Evolutionary conservation across 2,888 invertebrate species (phyloP).

Genomic region (Chaetogeoica ovagalla): DNA sequence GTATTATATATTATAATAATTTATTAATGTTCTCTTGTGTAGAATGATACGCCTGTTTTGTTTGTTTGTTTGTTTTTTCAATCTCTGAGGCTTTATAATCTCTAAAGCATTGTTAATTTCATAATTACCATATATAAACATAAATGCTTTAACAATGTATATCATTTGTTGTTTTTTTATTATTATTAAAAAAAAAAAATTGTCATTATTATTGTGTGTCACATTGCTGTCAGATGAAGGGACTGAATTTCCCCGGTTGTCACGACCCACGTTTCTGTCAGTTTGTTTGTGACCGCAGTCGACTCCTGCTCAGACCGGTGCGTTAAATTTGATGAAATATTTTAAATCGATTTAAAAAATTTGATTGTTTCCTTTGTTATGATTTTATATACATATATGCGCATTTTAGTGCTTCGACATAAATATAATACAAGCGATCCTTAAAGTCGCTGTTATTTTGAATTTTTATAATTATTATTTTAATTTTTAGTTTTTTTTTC

Average conservation of each 20-base stretch:
- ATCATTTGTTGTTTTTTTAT: slow-evolving; percentile 21
- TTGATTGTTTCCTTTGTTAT: slow-evolving; percentile 50
- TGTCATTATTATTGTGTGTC: slow-evolving; percentile 52
- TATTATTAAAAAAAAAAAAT: slow-evolving; percentile 27
- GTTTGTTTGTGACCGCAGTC: slow-evolving; percentile 94
- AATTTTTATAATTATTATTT: slow-evolving; percentile 6
- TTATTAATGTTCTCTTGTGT: slow-evolving; percentile 10
- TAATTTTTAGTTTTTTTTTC: slow-evolving; percentile 38
- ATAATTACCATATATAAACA: slow-evolving; percentile 22
- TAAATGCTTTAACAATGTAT: slow-evolving; percentile 44
- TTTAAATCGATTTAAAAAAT: slow-evolving; percentile 36
- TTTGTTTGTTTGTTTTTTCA: slow-evolving; percentile 32
- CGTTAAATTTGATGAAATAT: slow-evolving; percentile 60
- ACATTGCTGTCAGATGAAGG: slow-evolving; percentile 76
- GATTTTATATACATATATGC: slow-evolving; percentile 56
- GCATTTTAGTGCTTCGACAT: slow-evolving; percentile 55
- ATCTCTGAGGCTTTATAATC: slow-evolving; percentile 36
- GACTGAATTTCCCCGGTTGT: slow-evolving; percentile 93
- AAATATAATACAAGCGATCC: slow-evolving; percentile 56
- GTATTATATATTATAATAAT: slow-evolving; percentile 4
- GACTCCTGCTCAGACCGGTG: slow-evolving; percentile 96
- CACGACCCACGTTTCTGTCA: slow-evolving; percentile 93
- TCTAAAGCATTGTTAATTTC: slow-evolving; percentile 35
- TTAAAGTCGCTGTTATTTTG: slow-evolving; percentile 56
- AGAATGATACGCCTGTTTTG: slow-evolving; percentile 43